These are phyloP conservation scores for Rhorus exstirpatorius DNA, from an alignment of 2,888 invertebrate species.

Conservation along the genomic window DNA sequence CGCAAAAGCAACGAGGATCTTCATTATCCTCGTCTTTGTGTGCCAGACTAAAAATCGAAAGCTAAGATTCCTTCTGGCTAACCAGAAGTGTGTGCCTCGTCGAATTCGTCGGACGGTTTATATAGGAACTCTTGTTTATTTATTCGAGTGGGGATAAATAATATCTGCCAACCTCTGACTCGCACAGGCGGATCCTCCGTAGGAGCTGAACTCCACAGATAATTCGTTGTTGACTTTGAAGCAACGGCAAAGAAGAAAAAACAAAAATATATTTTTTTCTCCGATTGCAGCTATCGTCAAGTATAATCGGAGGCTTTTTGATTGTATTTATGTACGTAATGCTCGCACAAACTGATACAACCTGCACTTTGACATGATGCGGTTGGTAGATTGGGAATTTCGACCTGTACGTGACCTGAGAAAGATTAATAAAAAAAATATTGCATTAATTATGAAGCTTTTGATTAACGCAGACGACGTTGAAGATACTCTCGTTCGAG, in stretches of 20 bases:
- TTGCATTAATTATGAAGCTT: conserved; percentile 10
- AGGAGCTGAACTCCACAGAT: conserved; percentile 18
- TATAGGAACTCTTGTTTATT: conserved; percentile 51
- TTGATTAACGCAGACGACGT: background rate
- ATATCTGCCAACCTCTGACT: conserved; percentile 65
- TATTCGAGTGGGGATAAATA: conserved; percentile 35
- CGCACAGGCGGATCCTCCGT: background rate
- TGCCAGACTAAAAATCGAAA: background rate
- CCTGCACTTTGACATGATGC: conserved; percentile 65
- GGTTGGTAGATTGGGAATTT: conserved; percentile 45
- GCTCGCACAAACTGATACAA: conserved; percentile 6
- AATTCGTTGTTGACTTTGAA: conserved; percentile 24
- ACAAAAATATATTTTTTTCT: background rate
- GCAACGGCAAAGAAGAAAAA: background rate
- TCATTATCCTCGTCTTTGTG: conserved; percentile 83
- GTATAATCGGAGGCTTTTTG: background rate
- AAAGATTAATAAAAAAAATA: background rate
- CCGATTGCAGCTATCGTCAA: conserved; percentile 38
- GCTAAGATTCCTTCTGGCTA: conserved; percentile 37
- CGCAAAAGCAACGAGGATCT: conserved; percentile 86
- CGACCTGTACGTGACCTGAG: conserved; percentile 41
- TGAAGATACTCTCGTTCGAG: background rate
- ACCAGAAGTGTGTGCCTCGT: conserved; percentile 51
- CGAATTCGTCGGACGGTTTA: conserved; percentile 29
- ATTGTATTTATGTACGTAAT: background rate